Base-by-base conservation (phyloP, 2,797 vertebrate species). In the Atherinosoma microstoma region DNA sequence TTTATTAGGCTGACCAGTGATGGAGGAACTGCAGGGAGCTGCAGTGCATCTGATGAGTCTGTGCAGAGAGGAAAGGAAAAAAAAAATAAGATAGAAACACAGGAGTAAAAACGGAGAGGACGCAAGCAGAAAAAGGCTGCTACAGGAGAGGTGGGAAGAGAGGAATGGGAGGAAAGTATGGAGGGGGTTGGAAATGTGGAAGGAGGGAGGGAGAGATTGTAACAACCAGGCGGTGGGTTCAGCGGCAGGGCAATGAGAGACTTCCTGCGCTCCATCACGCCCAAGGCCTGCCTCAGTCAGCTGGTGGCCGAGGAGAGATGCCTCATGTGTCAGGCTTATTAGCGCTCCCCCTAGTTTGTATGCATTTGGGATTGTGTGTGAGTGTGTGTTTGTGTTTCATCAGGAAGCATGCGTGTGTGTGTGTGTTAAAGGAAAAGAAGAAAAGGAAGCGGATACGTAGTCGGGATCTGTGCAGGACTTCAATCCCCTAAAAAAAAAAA, bases 251-350 rank as follows among this genome's bases (percentile, higher is more conserved):
- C 94, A 95, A 95, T 94, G 93, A 94, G 94, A 93, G 93, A 94
- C 93, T 95, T 95, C 94, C 94, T 96, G 94, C 86, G 92, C 94
- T 94, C 92, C 93, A 94, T 95, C 94, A 95, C 93, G 92, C 94
- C 92, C 92, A 94, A 95, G 94, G 94, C 94, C 93, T 93, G 93
- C 93, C 93, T 93, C 92, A 94, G 93, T 95, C 94, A 95, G 94
- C 94, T 95, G 94, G 94, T 94, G 94, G 93, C 93, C 92, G 87
- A 86, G 89, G 80, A 91, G 87, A 93, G 89, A 94, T 93, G 90
- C 92, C 90, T 94, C 94, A 94, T 94, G 94, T 94, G 94, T 94
- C 93, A 94, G 93, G 87, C 94, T 94, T 93, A 95, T 95, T 95
- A 95, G 94, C 92, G 84, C 91, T 91, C 92, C 88, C 88, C 87